These are phyloP conservation scores for Sympetrum striolatum DNA, from an alignment of 2,888 invertebrate species.

Conservation along the genomic window DNA sequence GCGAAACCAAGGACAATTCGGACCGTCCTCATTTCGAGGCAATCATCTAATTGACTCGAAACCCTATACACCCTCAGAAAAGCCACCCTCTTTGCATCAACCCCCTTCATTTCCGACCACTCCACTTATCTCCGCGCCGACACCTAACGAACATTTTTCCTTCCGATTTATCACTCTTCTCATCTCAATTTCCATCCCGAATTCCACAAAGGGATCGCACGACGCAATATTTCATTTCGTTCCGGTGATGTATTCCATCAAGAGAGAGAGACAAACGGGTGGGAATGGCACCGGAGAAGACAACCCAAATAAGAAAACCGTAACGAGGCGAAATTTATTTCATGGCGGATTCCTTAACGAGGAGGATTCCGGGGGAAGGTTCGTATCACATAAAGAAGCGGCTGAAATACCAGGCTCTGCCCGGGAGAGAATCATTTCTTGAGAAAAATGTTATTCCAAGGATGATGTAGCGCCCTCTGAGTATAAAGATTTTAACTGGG, in stretches of 20 bases:
- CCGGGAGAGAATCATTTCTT: too few species aligned
- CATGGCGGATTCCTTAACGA: not conserved
- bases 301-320: not conserved
- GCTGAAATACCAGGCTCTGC: too few species aligned
- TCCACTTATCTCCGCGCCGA: not conserved
- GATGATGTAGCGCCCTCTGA: too few species aligned
- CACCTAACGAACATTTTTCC: not conserved
- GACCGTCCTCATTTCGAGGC: slow-evolving; percentile 23
- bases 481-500: too few species aligned
- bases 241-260: not conserved
- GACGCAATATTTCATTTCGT: not conserved
- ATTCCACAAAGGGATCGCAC: not conserved
- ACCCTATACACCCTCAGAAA: not conserved
- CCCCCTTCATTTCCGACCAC: not conserved
- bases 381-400: too few species aligned
- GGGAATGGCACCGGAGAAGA: not conserved
- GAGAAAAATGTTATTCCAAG: too few species aligned
- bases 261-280: not conserved
- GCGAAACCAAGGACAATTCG: slow-evolving; percentile 8
- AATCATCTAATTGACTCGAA: slow-evolving; percentile 41
- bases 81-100: too few species aligned
- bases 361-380: not conserved
- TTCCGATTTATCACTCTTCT: not conserved
- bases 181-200: not conserved
- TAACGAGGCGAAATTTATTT: not conserved